Evolutionary conservation across 2,888 invertebrate species (phyloP), one percentile per base, ranked within the genome.

Genomic region (Notodonta ziczac): DNA sequence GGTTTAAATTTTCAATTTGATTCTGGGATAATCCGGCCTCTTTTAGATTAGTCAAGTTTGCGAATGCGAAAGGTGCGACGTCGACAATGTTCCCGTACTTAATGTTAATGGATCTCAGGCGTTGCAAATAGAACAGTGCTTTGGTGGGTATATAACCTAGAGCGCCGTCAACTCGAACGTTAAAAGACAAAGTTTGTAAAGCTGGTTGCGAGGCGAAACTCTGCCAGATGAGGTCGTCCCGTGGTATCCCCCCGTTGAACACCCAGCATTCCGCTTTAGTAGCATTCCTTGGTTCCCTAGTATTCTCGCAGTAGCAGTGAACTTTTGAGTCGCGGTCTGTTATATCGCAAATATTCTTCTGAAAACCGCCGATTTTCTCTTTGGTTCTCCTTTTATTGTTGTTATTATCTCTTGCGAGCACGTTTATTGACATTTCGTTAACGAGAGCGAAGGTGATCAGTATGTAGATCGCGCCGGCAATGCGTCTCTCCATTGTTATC

Each of bases 221-320:
- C 69, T 95, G 95, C 97, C 97, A 97, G 76, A 96, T 94, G 67
- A 95, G 94, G 82, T 97, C 96, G 73, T 96, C 96, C 63, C 94
- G 94, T 8, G 95, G 94, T 79, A 96, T 94, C 53, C 95, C 95
- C 51, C 94, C 94, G 73, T 95, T 95, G 87, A 97, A 96, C 55
- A 97, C 95, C 95, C 96, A 96, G 84, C 97, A 98, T 86, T 96
- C 96, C 56, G 96, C 96, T 74, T 96, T 96, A 53, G 96, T 95
- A 32, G 96, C 96, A 77, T 95, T 94, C 70, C 87, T 86, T 48
- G 88, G 88, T 62, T 93, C 90, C 61, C 93, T 91, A 56, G 93
- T 91, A 60, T 94, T 94, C 76, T 95, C 94, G 81, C 97, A 97
- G 82, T 95, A 95, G 86, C 97, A 97, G 76, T 95, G 96, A 63